Evolutionary conservation across 2,888 invertebrate species (phyloP).

Genomic region (Drosophila eohydei): DNA sequence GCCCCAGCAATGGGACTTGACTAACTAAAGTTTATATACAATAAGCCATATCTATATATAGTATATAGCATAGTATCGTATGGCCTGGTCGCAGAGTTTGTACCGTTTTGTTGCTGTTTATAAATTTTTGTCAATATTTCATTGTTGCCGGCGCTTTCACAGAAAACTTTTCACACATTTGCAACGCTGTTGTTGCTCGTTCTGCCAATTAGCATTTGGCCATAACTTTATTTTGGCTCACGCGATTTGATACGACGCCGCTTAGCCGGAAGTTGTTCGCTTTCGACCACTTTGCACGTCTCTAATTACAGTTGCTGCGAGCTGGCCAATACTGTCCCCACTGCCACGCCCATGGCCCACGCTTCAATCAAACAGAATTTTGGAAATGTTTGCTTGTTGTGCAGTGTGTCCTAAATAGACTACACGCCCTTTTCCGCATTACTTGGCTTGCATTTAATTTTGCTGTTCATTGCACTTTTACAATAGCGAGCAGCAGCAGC

Average conservation of each 20-base stretch:
- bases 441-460: conserved; percentile 73
- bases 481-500: conserved; percentile 50
- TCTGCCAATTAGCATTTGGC: conserved; percentile 73
- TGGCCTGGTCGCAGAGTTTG: conserved; percentile 5
- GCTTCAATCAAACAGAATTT: conserved; percentile 30
- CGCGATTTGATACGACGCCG: conserved; percentile 52
- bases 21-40: conserved; percentile 20
- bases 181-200: conserved; percentile 33
- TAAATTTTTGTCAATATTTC: conserved; percentile 67
- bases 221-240: conserved; percentile 48
- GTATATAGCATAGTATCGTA: conserved; percentile 16
- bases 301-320: conserved; percentile 43
- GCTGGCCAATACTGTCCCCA: conserved; percentile 30
- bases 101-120: conserved; percentile 36
- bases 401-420: conserved; percentile 56
- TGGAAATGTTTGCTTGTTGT: conserved; percentile 41
- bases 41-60: not conserved
- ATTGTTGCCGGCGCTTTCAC: conserved; percentile 62
- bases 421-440: conserved; percentile 78
- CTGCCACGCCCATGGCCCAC: conserved; percentile 27
- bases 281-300: conserved; percentile 70
- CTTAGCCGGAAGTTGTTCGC: conserved; percentile 64
- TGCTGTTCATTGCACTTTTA: conserved; percentile 81
- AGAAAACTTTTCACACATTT: conserved; percentile 64
- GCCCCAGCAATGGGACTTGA: conserved; percentile 33